These are phyloP conservation scores for Sarcophaga caerulescens DNA, from an alignment of 2,888 invertebrate species.

Conservation along the genomic window DNA sequence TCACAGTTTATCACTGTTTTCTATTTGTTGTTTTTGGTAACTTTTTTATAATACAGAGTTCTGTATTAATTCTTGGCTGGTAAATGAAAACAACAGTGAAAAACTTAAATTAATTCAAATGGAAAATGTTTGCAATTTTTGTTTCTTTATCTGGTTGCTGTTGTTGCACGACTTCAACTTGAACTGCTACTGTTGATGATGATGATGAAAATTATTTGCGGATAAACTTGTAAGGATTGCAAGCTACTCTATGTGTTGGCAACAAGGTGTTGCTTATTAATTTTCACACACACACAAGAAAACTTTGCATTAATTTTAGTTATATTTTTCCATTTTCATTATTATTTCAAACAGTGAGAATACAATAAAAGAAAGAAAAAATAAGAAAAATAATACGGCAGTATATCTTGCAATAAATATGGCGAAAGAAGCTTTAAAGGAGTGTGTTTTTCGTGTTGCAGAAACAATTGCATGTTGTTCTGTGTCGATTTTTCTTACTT, in stretches of 20 bases:
- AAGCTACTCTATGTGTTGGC: constrained; percentile 6
- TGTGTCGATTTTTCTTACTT: no score
- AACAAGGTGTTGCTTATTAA: constrained; percentile 50
- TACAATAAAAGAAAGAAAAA: constrained; percentile 10
- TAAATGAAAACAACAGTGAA: not conserved
- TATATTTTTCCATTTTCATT: constrained; percentile 36
- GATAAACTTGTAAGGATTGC: constrained; percentile 47
- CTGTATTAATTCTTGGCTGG: not conserved
- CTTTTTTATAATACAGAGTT: no score
- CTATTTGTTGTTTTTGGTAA: constrained; percentile 14
- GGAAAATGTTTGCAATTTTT: constrained; percentile 4
- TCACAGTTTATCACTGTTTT: constrained; percentile 38
- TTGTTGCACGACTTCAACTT: not conserved
- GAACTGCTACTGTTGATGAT: not conserved
- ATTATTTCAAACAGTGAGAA: constrained; percentile 1
- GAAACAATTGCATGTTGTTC: no score
- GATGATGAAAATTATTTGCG: constrained; percentile 40
- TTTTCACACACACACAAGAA: constrained; percentile 36
- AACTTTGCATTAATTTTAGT: constrained; percentile 44
- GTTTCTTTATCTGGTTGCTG: not conserved
- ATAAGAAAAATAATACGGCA: not conserved
- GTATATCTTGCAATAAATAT: no score
- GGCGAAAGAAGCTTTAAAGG: not conserved
- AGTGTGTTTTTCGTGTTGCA: not conserved
- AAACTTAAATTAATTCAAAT: constrained; percentile 51